Percentiles rank a stretch among this genome's conserved stretches.
These are phyloP conservation scores for Probaryconus sp. DNA, from an alignment of 1,140 invertebrate genomes.

Conservation along the genomic window DNA sequence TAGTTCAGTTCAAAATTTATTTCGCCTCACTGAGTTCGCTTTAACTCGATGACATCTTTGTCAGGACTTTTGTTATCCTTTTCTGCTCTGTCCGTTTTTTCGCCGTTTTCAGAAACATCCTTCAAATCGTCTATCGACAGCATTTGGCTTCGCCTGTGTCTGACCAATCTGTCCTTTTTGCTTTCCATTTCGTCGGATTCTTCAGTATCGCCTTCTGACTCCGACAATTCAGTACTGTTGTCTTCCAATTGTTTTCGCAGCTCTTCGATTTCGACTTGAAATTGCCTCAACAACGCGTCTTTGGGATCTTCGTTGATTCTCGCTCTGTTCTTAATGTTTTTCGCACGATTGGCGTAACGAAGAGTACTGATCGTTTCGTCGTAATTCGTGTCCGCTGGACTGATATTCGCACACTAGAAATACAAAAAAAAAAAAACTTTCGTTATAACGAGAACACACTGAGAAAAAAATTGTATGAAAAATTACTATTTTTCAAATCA, in stretches of 20 bases:
- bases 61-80: slow-evolving; percentile 74
- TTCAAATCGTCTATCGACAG: slow-evolving; percentile 72
- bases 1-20: slow-evolving; percentile 6
- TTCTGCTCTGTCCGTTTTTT: slow-evolving; percentile 73
- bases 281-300: slow-evolving; percentile 95
- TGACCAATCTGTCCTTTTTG: slow-evolving; percentile 63
- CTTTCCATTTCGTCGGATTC: slow-evolving; percentile 68
- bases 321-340: slow-evolving; percentile 98
- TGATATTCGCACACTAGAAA: slow-evolving; percentile 92
- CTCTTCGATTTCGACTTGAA: slow-evolving; percentile 97
- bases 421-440: slow-evolving; percentile 42
- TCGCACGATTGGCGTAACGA: slow-evolving; percentile 97
- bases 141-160: slow-evolving; percentile 70
- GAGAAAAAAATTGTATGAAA: too few species aligned
- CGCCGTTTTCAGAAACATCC: slow-evolving; percentile 61
- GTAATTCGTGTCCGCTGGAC: slow-evolving; percentile 97
- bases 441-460: too few species aligned
- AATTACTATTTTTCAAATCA: too few species aligned
- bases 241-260: slow-evolving; percentile 91
- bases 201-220: slow-evolving; percentile 71
- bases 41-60: slow-evolving; percentile 75
- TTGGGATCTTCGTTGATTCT: slow-evolving; percentile 99
- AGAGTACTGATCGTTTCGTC: slow-evolving; percentile 98
- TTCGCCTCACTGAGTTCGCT: slow-evolving; percentile 73
- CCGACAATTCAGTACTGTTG: slow-evolving; percentile 72